Conservation (phyloP, 2,797 vertebrate genomes). For the Columba guinea region DNA sequence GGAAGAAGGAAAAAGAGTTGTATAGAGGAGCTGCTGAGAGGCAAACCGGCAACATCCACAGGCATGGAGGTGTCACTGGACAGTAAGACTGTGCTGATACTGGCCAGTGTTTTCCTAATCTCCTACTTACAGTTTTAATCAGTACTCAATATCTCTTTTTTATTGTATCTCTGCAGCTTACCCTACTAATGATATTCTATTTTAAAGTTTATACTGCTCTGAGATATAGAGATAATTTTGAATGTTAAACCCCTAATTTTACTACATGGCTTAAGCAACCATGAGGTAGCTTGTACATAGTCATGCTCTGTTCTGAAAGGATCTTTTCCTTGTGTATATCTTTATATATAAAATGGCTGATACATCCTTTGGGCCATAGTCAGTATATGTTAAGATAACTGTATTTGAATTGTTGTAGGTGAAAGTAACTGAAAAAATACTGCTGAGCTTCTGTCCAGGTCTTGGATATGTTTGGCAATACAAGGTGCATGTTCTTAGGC, state of each 20-base stretch:
- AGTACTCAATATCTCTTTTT: not conserved
- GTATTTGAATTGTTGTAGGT: not conserved
- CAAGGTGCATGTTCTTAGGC: not conserved
- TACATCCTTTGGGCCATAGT: not conserved
- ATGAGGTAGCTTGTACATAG: not conserved
- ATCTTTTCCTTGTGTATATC: not conserved
- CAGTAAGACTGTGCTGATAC: not conserved
- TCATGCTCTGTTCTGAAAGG: not conserved
- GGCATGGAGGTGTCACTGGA: not conserved
- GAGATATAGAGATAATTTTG: not conserved
- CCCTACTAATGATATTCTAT: not conserved
- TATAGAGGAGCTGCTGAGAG: not conserved
- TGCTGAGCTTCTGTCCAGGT: not conserved
- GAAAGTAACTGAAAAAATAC: not conserved
- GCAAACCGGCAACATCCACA: not conserved
- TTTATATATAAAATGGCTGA: not conserved
- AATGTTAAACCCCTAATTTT: not conserved
- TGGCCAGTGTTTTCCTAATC: not conserved
- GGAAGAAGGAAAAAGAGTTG: rapidly evolving
- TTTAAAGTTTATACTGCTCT: not conserved
- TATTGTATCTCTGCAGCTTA: not conserved
- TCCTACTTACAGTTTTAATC: not conserved
- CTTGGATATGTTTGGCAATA: not conserved
- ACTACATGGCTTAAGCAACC: not conserved
- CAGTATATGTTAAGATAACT: not conserved